Percentiles rank a stretch among this genome's conserved stretches.
These are phyloP conservation scores for Psettodes erumei DNA, from an alignment of 2,113 vertebrate genomes.

Conservation along the genomic window DNA sequence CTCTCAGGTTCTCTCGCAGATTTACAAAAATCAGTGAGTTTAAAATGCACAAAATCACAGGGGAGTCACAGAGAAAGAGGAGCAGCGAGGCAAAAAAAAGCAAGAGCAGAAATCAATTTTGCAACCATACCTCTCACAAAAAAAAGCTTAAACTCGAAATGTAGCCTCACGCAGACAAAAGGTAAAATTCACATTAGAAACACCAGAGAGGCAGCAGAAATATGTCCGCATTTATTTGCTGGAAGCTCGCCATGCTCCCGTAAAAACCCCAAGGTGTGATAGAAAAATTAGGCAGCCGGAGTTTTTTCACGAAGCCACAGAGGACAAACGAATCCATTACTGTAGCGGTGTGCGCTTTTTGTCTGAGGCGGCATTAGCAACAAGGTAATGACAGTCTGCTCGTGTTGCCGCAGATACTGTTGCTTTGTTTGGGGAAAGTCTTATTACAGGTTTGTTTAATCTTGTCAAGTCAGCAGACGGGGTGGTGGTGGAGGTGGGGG, in stretches of 20 bases:
- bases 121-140: constrained; percentile 11
- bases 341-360: constrained; percentile 16
- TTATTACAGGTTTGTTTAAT: constrained; percentile 69
- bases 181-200: constrained; percentile 12
- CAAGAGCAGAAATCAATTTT: constrained; percentile 20
- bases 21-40: constrained; percentile 2
- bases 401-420: constrained; percentile 51
- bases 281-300: constrained; percentile 13
- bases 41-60: constrained; percentile 9
- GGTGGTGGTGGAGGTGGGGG: not conserved
- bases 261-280: constrained; percentile 21
- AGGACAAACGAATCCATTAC: constrained; percentile 30
- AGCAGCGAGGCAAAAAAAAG: not conserved
- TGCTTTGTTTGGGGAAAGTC: constrained; percentile 56
- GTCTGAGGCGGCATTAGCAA: constrained; percentile 37
- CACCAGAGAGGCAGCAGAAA: constrained; percentile 21
- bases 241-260: constrained; percentile 28
- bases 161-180: constrained; percentile 23
- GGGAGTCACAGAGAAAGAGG: not conserved
- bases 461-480: constrained; percentile 64
- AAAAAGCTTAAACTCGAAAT: constrained; percentile 16
- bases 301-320: constrained; percentile 16
- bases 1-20: not conserved
- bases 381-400: constrained; percentile 51
- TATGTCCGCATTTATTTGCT: constrained; percentile 44